Percentiles rank a stretch among this genome's conserved stretches.
Evolutionary conservation across 2,113 vertebrate genomes (phyloP).

Genomic region (Hiodon alosoides): DNA sequence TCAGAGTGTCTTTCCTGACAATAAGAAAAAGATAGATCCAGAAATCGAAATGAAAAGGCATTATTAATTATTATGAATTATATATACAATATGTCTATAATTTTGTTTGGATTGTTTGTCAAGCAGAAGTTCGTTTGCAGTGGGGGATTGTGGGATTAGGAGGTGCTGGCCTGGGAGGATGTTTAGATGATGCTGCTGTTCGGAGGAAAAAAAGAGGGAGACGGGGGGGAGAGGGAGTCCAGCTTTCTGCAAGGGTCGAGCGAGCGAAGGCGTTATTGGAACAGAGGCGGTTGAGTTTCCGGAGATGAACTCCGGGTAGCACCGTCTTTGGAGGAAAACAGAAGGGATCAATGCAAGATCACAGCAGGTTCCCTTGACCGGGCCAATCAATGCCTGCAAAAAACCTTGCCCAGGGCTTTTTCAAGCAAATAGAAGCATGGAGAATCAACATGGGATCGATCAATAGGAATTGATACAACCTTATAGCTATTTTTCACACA

Average conservation of each 20-base stretch:
- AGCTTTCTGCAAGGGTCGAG: not conserved
- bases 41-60: no score
- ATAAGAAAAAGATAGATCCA: no score
- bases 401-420: conserved; percentile 99
- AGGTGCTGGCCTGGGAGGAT: no score
- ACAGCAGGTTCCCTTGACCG: conserved; percentile 89
- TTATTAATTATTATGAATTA: no score
- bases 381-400: conserved; percentile 96
- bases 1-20: no score
- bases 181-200: no score
- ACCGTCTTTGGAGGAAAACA: conserved; percentile 71
- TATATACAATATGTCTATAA: no score
- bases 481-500: conserved; percentile 89
- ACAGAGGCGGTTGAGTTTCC: not conserved
- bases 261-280: not conserved
- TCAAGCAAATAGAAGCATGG: conserved; percentile 92
- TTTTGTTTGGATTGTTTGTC: no score
- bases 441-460: conserved; percentile 95
- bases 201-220: no score
- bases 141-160: no score
- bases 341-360: conserved; percentile 88
- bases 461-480: conserved; percentile 88
- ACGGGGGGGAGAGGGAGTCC: conserved; percentile 1
- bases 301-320: conserved; percentile 85
- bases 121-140: no score